Evolutionary conservation across 1,140 invertebrate species (phyloP), one percentile per base, ranked within the genome.

Genomic region (Microvelia longipes): DNA sequence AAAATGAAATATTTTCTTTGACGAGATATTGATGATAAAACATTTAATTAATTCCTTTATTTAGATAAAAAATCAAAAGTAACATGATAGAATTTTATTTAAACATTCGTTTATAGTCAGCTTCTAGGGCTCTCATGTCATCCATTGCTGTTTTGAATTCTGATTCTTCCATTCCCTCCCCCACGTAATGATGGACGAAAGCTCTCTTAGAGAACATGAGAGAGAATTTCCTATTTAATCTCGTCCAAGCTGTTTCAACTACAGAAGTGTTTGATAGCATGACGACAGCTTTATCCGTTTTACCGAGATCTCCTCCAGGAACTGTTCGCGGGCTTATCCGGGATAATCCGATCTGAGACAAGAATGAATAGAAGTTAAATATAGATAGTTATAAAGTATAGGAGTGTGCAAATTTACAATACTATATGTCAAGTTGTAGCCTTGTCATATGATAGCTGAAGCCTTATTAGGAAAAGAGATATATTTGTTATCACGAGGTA

Each of bases 231-330:
- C 90, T 87, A 78, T 91, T 87, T 65, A 91, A 78, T 73, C 88
- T 83, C 64, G 86, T 85, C 89, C 89, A 91, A 15, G 89, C 89
- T 75, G 90, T 87, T 63, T 86, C 87, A 73, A 90, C 90, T 69
- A 89, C 89, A n/a, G 89, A 90, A 69, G 88, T 90, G 83, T 91
- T 91, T 75, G 87, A 88, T 81, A 91, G 83, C 87, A 90, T 90
- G 82, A 83, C 91, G 70, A 82, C 87, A 76, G 84, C 89, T 27
- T 68, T 29, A 1, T 82, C 19, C 25, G 84, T 82, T 73, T 82
- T 83, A 28, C 85, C 83, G 68, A 86, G 74, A 75, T 85, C 84
- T 25, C 83, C 84, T 24, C 84, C 82, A 1, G 83, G 83, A 67
- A 93, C 90, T 28, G 90, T 89, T 72, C 89, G 91, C 62, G 83